phyloP scores from a whole-genome alignment of 2,113 vertebrate genomes.

The Otolemur garnettii region DNA sequence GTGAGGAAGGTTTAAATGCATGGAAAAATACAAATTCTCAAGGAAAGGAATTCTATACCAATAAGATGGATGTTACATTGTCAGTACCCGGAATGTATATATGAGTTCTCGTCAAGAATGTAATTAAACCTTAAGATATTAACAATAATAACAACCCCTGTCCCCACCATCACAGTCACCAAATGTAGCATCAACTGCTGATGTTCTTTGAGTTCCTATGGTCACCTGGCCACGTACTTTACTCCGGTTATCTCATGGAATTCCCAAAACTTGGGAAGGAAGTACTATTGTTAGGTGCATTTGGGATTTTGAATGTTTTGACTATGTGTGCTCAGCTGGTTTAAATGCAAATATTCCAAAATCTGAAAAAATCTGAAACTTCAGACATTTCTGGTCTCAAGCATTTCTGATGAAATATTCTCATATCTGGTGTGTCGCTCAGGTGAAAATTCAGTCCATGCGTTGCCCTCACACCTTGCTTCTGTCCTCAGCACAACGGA shows the following conservation, averaged over 20 bases:
- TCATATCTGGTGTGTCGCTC: not conserved
- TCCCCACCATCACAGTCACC: not conserved
- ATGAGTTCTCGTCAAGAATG: not conserved
- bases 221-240: not conserved
- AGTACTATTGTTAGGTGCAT: not conserved
- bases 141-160: fast-evolving
- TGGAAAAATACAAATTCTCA: not conserved
- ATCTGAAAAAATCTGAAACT: not conserved
- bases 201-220: not conserved
- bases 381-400: not conserved
- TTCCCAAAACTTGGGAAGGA: not conserved
- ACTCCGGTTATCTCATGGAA: not conserved
- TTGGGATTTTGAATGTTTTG: not conserved
- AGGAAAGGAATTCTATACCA: not conserved
- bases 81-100: not conserved
- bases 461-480: not conserved
- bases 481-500: not conserved
- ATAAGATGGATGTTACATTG: not conserved
- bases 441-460: not conserved
- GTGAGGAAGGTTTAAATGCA: not conserved
- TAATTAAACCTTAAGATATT: not conserved
- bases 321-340: not conserved
- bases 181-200: not conserved
- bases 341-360: not conserved
- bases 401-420: not conserved